Evolutionary conservation across 2,888 invertebrate species (phyloP).

Genomic region (Sphaerophoria rueppellii): DNA sequence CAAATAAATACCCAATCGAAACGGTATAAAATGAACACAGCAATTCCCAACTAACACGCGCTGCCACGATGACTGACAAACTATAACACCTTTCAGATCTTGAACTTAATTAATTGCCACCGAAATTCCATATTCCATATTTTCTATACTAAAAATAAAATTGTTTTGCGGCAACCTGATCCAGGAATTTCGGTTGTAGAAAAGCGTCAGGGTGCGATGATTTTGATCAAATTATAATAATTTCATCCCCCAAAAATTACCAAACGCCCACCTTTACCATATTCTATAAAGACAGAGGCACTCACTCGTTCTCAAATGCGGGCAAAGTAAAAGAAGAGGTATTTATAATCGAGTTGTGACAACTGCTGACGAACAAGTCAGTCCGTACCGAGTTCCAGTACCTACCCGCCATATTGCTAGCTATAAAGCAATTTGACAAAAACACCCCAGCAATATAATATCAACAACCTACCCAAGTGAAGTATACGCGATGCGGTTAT

Average conservation of each 20-base stretch:
- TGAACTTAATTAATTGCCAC: slow-evolving; percentile 73
- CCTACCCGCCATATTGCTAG: not conserved
- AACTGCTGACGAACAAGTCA: slow-evolving; percentile 57
- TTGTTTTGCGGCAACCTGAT: slow-evolving; percentile 10
- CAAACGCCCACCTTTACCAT: slow-evolving; percentile 1
- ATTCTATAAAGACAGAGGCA: not conserved
- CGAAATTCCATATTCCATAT: slow-evolving; percentile 54
- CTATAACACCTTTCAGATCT: slow-evolving; percentile 67
- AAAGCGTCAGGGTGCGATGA: slow-evolving; percentile 73
- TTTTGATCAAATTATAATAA: slow-evolving; percentile 73
- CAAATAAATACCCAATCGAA: slow-evolving; percentile 74
- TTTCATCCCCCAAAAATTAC: slow-evolving; percentile 53
- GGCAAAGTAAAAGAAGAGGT: slow-evolving; percentile 63
- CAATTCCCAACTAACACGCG: slow-evolving; percentile 36
- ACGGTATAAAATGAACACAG: slow-evolving; percentile 64
- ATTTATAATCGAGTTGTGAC: slow-evolving; percentile 65
- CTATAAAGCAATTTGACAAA: slow-evolving; percentile 45
- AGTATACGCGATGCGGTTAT: slow-evolving; percentile 33
- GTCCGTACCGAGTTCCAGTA: not conserved
- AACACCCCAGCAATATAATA: slow-evolving; percentile 27
- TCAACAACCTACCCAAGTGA: not conserved
- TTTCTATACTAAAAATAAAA: slow-evolving; percentile 19
- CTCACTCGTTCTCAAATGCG: not conserved
- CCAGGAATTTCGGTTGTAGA: slow-evolving; percentile 5
- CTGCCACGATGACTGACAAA: slow-evolving; percentile 58